Percentiles rank a stretch among this genome's conserved stretches.
Evolutionary conservation across 1,140 invertebrate species (phyloP).

Genomic region (Drosophila subpulchrella): DNA sequence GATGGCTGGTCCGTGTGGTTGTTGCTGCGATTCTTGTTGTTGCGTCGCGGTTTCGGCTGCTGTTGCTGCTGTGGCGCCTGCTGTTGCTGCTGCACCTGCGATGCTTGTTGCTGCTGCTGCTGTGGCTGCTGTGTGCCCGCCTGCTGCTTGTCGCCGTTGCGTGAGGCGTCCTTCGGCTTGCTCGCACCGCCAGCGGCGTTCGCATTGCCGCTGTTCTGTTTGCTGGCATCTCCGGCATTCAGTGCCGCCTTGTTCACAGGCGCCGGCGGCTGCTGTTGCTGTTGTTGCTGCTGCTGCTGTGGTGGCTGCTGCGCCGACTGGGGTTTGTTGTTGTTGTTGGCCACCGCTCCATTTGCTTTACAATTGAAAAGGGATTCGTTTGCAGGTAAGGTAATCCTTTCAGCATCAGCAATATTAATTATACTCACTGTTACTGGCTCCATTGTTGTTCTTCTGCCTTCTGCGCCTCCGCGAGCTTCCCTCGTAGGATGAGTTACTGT

Average conservation of each 20-base stretch:
- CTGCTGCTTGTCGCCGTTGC: conserved; percentile 54
- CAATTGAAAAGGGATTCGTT: conserved; percentile 3
- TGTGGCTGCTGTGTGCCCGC: conserved; percentile 41
- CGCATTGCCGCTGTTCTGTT: conserved; percentile 71
- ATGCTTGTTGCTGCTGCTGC: conserved; percentile 36
- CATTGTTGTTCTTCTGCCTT: conserved; percentile 82
- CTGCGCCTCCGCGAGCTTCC: conserved; percentile 80
- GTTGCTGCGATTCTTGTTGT: conserved; percentile 77
- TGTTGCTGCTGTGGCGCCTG: conserved; percentile 53
- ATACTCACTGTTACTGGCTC: conserved; percentile 77
- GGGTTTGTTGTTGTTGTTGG: conserved; percentile 77
- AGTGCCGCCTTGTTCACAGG: conserved; percentile 55
- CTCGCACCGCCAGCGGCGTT: conserved; percentile 55
- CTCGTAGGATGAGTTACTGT: conserved; percentile 83
- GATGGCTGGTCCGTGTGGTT: conserved; percentile 69
- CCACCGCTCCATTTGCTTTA: conserved; percentile 75
- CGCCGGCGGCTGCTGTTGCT: conserved; percentile 40
- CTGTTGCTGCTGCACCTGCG: conserved; percentile 47
- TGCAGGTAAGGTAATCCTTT: too few relatives aligned
- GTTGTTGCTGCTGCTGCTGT: conserved; percentile 41
- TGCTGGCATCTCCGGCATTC: conserved; percentile 70
- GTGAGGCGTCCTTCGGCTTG: conserved; percentile 63
- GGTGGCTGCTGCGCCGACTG: conserved; percentile 44
- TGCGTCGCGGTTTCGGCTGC: conserved; percentile 75
- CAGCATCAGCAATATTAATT: neutral